Percentiles rank a stretch among this genome's conserved stretches.
phyloP scores from a whole-genome alignment of 2,888 invertebrate species.

The Parochlus steinenii region DNA sequence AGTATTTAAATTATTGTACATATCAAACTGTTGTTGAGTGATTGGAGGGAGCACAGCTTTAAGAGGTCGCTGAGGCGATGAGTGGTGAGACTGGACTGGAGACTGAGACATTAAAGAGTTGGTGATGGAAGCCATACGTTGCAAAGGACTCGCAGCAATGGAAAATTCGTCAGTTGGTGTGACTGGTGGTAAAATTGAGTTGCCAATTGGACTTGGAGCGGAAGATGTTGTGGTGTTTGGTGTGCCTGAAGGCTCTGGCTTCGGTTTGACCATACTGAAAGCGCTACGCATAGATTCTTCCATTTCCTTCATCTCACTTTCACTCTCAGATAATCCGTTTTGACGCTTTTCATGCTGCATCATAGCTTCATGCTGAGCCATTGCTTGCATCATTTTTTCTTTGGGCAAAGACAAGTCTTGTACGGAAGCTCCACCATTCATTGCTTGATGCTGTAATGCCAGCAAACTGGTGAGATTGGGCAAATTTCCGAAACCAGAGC shows the following conservation, averaged over 20 bases:
- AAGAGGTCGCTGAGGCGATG: constrained; percentile 70
- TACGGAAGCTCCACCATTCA: constrained; percentile 45
- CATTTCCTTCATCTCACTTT: constrained; percentile 29
- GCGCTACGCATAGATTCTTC: constrained; percentile 64
- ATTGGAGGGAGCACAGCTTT: constrained; percentile 95
- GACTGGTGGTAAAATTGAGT: constrained; percentile 72
- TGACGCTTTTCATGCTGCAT: not conserved
- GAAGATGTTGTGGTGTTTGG: constrained; percentile 56
- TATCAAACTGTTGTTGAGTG: constrained; percentile 96
- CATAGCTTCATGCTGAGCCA: constrained; percentile 15
- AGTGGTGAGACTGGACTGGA: constrained; percentile 69
- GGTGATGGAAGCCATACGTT: constrained; percentile 95
- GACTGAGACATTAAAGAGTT: constrained; percentile 90
- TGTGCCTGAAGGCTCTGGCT: constrained; percentile 58
- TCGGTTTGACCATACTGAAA: constrained; percentile 75
- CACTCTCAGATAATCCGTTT: constrained; percentile 23
- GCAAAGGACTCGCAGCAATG: constrained; percentile 82
- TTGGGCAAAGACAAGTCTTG: constrained; percentile 79
- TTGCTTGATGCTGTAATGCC: constrained; percentile 58
- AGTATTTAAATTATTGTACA: constrained; percentile 93
- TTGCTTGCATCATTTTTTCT: constrained; percentile 42
- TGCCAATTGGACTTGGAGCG: constrained; percentile 69
- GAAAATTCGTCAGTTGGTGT: constrained; percentile 68
- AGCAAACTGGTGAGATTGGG: constrained; percentile 45
- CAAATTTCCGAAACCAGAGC: constrained; percentile 39